A percentile compares a stretch with the other conserved stretches of the same genome.
phyloP scores from a whole-genome alignment of 2,113 vertebrate genomes.

The Hydrochoerus hydrochaeris region DNA sequence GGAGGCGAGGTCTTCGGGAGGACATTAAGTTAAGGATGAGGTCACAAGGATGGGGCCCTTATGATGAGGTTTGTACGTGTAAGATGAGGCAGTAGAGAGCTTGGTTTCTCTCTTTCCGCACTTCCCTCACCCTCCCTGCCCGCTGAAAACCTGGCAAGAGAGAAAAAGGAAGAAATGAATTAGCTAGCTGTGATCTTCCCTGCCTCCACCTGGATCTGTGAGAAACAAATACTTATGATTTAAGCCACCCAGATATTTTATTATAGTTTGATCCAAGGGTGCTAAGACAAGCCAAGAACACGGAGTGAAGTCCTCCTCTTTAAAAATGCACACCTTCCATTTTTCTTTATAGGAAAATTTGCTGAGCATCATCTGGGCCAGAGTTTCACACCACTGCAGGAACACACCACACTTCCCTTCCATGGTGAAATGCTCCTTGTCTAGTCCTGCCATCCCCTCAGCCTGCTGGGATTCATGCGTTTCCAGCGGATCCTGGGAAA shows the following conservation, averaged over 20 bases:
- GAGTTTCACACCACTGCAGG: background rate
- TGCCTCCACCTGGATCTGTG: background rate
- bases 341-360: background rate
- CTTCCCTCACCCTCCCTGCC: background rate
- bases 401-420: background rate
- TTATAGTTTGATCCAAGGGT: background rate
- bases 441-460: background rate
- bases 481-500: background rate
- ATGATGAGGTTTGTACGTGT: background rate
- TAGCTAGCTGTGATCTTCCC: background rate
- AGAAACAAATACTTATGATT: background rate
- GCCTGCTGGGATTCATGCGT: background rate
- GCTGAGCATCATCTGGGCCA: background rate
- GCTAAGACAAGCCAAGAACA: background rate
- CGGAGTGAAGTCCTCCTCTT: background rate
- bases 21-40: background rate
- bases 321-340: background rate
- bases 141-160: background rate
- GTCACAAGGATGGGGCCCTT: background rate
- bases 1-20: background rate
- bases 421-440: background rate
- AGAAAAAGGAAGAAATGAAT: background rate
- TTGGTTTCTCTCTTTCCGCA: background rate
- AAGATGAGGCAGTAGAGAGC: background rate
- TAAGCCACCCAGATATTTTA: background rate